These are phyloP conservation scores for Portevinia maculata DNA, from an alignment of 2,888 invertebrate genomes.

Conservation along the genomic window DNA sequence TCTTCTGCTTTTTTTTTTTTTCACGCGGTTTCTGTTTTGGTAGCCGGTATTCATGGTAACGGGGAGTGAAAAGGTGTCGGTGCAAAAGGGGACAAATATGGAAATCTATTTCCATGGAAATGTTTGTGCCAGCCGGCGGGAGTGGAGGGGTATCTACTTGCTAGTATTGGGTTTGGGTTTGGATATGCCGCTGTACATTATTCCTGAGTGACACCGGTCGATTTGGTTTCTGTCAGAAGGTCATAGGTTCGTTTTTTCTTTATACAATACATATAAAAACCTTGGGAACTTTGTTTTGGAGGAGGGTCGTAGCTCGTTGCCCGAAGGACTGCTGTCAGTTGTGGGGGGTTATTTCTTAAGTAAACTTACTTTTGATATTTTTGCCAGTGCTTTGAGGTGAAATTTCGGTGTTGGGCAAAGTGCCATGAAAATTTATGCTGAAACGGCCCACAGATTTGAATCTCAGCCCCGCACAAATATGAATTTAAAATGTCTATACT, in stretches of 20 bases:
- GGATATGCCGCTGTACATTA: constrained; percentile 46
- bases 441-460: neutral
- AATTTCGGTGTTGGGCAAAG: constrained; percentile 5
- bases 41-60: constrained; percentile 41
- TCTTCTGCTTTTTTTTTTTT: constrained; percentile 1
- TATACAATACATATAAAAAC: too few relatives aligned
- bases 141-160: neutral
- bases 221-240: constrained; percentile 56
- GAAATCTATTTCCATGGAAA: constrained; percentile 56
- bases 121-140: constrained; percentile 25
- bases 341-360: neutral
- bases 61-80: neutral
- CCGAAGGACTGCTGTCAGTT: neutral
- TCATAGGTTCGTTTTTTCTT: constrained; percentile 50
- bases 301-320: neutral
- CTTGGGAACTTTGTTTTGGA: neutral
- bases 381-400: neutral
- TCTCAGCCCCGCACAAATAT: neutral
- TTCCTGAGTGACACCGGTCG: constrained; percentile 60
- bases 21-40: constrained; percentile 61
- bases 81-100: constrained; percentile 2
- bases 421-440: constrained; percentile 6
- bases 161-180: constrained; percentile 2
- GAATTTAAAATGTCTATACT: neutral
- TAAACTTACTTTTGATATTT: constrained; percentile 2